Evolutionary conservation across 2,888 invertebrate genomes (phyloP), one percentile per base, ranked within the genome.

Genomic region (Lepidochrysops patricia): DNA sequence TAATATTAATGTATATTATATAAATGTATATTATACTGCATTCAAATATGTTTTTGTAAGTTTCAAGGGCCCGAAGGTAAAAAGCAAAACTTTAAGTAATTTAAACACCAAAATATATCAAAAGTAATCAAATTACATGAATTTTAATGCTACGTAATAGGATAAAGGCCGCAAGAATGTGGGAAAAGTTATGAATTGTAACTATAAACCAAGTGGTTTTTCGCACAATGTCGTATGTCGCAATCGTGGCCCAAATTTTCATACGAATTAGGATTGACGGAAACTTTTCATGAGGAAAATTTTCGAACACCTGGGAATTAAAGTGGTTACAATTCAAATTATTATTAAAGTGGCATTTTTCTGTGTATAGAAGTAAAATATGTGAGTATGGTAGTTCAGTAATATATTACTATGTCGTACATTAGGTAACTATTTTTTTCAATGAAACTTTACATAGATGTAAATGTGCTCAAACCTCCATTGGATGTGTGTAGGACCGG

Each of bases 401-500:
- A n/a, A n/a, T n/a, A n/a, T n/a, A n/a, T n/a, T n/a, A n/a, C n/a
- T n/a, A n/a, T n/a, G n/a, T n/a, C n/a, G n/a, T n/a, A n/a, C n/a
- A n/a, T n/a, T n/a, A n/a, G n/a, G n/a, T n/a, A n/a, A n/a, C n/a
- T n/a, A n/a, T n/a, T n/a, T n/a, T n/a, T n/a, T n/a, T n/a, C 9
- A 43, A 23, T 23, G 4, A 23, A 43, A 9, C 35, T 13, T 1
- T 4, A 29, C 29, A 29, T 29, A 29, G 6, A 7, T 25, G 12
- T 9, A 52, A 60, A 58, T 52, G 63, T 35, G 25, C 59, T 62
- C 60, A 50, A 69, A 87, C 87, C 88, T 84, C 82, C 77, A 68
- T 84, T 80, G 61, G 80, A 66, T 68, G 80, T 86, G 63, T 84
- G 75, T 70, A 82, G 80, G 62, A 84, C 81, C 43, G 84, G 82